A percentile compares a stretch with the other conserved stretches of the same genome.
These are phyloP conservation scores for Notiomystis cincta DNA, from an alignment of 2,113 vertebrate species.

Conservation along the genomic window DNA sequence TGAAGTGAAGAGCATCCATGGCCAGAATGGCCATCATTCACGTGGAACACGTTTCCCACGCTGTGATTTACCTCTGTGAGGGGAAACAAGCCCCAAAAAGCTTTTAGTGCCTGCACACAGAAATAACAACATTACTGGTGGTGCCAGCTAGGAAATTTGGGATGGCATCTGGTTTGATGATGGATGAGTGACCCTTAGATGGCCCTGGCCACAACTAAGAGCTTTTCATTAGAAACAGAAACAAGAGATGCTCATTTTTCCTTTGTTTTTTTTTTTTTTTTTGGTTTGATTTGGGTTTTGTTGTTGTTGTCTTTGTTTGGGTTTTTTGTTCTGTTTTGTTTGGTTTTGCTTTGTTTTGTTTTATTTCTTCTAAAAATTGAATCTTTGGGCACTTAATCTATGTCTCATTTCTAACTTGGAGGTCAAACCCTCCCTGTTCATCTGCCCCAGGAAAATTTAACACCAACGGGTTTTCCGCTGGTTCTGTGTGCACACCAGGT, in stretches of 20 bases:
- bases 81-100: background rate
- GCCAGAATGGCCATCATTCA: background rate
- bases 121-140: accelerated
- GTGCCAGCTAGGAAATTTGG: background rate
- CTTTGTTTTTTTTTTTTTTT: background rate
- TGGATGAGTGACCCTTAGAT: accelerated
- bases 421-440: background rate
- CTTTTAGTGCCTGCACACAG: background rate
- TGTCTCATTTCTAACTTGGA: background rate
- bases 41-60: accelerated
- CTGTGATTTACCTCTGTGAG: background rate
- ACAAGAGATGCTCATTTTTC: background rate
- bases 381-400: background rate
- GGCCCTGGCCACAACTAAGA: background rate
- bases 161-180: background rate
- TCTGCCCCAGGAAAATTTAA: background rate
- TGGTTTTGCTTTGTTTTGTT: background rate
- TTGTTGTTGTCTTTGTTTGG: too few relatives aligned
- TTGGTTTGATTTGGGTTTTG: too few relatives aligned
- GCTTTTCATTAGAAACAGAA: background rate
- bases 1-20: background rate
- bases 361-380: background rate
- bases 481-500: accelerated
- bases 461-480: background rate
- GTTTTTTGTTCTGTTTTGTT: too few relatives aligned